Percentiles rank a stretch among this genome's conserved stretches.
Evolutionary conservation across 1,140 invertebrate species (phyloP).

Genomic region (Helicoverpa armigera): DNA sequence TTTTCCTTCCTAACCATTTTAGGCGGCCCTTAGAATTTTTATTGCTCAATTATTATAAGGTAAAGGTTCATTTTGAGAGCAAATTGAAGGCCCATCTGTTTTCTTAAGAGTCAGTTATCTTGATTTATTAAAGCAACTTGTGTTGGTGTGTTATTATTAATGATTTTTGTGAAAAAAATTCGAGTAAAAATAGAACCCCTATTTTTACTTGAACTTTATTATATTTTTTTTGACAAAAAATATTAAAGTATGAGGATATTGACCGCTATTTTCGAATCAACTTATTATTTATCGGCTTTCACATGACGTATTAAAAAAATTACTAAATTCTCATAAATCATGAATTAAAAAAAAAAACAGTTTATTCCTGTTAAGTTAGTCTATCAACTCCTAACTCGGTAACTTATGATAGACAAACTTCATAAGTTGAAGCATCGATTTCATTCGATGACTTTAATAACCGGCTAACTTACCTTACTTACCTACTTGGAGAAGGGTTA

Average conservation of each 20-base stretch:
- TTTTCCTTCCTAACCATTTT: conserved; percentile 18
- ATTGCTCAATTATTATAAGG: conserved; percentile 38
- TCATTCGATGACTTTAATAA: conserved; percentile 34
- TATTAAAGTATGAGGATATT: too few species aligned
- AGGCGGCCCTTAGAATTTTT: conserved; percentile 31
- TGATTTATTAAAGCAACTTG: conserved; percentile 12
- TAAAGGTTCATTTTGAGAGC: conserved; percentile 22
- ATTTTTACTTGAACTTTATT: too few species aligned
- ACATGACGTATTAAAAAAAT: too few species aligned
- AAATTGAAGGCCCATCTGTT: conserved; percentile 34
- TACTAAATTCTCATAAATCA: too few species aligned
- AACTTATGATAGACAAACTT: neutral
- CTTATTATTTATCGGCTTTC: too few species aligned
- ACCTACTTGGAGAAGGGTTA: too few species aligned
- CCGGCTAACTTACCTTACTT: neutral
- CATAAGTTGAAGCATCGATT: conserved; percentile 7
- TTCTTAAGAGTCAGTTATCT: conserved; percentile 38
- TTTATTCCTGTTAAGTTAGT: neutral
- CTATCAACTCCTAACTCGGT: neutral
- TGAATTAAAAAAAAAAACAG: too few species aligned
- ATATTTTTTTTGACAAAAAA: too few species aligned
- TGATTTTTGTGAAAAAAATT: neutral
- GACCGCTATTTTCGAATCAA: too few species aligned
- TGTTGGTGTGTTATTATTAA: neutral
- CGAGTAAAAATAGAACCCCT: neutral